These are phyloP conservation scores for Nebria salina DNA, from an alignment of 2,888 invertebrate species.

Conservation along the genomic window DNA sequence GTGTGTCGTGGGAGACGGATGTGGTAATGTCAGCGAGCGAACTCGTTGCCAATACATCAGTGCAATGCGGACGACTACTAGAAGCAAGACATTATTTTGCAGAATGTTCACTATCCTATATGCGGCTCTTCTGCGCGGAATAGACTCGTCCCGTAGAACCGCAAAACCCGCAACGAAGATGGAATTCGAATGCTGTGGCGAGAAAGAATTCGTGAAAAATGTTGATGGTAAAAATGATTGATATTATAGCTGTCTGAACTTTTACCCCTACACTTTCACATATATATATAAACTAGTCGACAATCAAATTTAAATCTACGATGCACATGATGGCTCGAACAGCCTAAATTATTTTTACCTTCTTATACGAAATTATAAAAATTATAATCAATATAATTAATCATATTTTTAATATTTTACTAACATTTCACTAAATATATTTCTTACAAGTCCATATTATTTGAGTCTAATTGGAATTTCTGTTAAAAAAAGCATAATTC, in stretches of 20 bases:
- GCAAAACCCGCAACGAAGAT: not conserved
- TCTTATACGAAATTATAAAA: too few relatives aligned
- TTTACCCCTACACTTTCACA: not conserved
- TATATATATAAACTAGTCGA: not conserved
- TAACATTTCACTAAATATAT: too few relatives aligned
- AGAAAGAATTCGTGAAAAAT: not conserved
- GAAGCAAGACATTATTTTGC: not conserved
- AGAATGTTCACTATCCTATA: not conserved
- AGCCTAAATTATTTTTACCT: too few relatives aligned
- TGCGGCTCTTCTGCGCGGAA: not conserved
- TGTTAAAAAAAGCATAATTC: too few relatives aligned
- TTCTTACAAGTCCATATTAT: too few relatives aligned
- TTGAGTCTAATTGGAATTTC: too few relatives aligned
- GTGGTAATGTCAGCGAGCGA: conserved; percentile 6
- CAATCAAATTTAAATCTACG: too few relatives aligned
- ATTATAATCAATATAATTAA: too few relatives aligned
- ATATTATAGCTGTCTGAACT: not conserved
- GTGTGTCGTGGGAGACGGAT: conserved; percentile 11
- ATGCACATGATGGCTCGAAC: too few relatives aligned
- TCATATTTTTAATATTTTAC: too few relatives aligned
- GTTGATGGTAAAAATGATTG: not conserved
- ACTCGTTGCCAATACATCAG: conserved; percentile 8
- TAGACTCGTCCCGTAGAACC: not conserved
- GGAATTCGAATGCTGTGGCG: not conserved
- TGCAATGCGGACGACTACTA: not conserved